Percentiles rank a stretch among this genome's conserved stretches.
These are phyloP conservation scores for Pseudochaenichthys georgianus DNA, from an alignment of 2,797 vertebrate genomes.

Conservation along the genomic window DNA sequence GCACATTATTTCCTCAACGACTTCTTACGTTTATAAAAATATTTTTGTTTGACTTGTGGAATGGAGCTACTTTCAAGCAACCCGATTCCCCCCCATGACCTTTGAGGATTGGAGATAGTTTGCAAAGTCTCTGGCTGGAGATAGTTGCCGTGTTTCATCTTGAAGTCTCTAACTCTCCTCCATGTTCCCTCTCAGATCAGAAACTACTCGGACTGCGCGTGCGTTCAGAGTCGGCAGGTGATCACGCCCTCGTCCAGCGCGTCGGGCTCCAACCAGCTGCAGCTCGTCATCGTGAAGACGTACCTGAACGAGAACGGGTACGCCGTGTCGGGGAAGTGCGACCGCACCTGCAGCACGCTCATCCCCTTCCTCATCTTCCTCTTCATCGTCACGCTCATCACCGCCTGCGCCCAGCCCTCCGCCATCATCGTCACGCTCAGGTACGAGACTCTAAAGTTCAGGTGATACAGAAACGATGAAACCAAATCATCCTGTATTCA, in stretches of 20 bases:
- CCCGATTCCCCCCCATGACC: no score
- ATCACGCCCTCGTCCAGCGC: constrained; percentile 92
- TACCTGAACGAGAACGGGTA: constrained; percentile 96
- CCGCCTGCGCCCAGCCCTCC: constrained; percentile 95
- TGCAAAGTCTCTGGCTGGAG: no score
- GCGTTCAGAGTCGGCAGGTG: constrained; percentile 96
- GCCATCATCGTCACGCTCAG: constrained; percentile 99
- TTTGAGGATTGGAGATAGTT: no score
- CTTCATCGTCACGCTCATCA: constrained; percentile 98
- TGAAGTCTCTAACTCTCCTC: no score
- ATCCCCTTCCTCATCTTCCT: constrained; percentile 97
- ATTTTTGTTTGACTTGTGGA: no score
- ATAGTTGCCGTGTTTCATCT: no score
- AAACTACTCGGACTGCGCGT: constrained; percentile 96
- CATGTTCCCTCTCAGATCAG: constrained; percentile 80
- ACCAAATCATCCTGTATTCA: no score
- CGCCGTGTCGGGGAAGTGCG: constrained; percentile 93
- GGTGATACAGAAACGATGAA: no score
- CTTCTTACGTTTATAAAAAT: no score
- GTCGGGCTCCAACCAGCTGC: constrained; percentile 91
- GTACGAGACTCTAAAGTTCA: constrained; percentile 63
- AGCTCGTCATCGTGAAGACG: constrained; percentile 96
- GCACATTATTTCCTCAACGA: no score
- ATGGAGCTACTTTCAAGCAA: no score
- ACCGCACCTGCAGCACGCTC: constrained; percentile 94